These are phyloP conservation scores for Biston betularia DNA, from an alignment of 2,888 invertebrate species.

Conservation along the genomic window DNA sequence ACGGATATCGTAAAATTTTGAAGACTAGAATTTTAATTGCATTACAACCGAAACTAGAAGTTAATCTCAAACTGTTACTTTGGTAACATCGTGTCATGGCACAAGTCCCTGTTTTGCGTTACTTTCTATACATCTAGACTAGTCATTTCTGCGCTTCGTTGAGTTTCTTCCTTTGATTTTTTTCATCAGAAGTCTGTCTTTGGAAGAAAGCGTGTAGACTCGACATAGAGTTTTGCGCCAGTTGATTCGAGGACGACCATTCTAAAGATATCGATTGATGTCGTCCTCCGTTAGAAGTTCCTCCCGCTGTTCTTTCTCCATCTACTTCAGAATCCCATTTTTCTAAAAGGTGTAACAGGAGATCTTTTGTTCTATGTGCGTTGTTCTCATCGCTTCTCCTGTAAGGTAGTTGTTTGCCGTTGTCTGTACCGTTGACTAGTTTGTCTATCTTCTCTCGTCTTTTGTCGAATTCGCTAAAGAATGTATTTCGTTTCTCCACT, in stretches of 20 bases:
- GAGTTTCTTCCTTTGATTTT: constrained; percentile 74
- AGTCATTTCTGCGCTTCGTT: constrained; percentile 65
- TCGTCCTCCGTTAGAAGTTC: constrained; percentile 76
- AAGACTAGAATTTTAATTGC: constrained; percentile 76
- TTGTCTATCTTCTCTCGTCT: constrained; percentile 79
- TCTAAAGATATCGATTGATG: constrained; percentile 92
- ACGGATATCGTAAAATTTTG: constrained; percentile 53
- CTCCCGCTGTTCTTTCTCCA: constrained; percentile 82
- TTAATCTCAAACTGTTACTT: constrained; percentile 78
- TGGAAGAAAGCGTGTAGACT: constrained; percentile 93
- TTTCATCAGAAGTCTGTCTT: constrained; percentile 84
- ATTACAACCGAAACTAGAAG: constrained; percentile 55
- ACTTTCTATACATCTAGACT: constrained; percentile 25
- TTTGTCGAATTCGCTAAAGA: constrained; percentile 81
- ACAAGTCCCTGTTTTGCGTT: constrained; percentile 61
- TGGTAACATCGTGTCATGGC: constrained; percentile 82
- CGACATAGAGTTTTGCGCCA: constrained; percentile 92
- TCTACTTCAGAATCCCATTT: constrained; percentile 89
- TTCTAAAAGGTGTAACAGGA: constrained; percentile 90
- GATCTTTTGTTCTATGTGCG: constrained; percentile 91
- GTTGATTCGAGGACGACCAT: constrained; percentile 90
- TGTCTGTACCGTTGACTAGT: constrained; percentile 74
- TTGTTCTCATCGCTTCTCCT: constrained; percentile 84
- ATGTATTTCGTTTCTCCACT: constrained; percentile 84
- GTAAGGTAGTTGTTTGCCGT: constrained; percentile 77